These are phyloP conservation scores for Tragelaphus imberbis DNA, from an alignment of 2,113 vertebrate species.

Conservation along the genomic window DNA sequence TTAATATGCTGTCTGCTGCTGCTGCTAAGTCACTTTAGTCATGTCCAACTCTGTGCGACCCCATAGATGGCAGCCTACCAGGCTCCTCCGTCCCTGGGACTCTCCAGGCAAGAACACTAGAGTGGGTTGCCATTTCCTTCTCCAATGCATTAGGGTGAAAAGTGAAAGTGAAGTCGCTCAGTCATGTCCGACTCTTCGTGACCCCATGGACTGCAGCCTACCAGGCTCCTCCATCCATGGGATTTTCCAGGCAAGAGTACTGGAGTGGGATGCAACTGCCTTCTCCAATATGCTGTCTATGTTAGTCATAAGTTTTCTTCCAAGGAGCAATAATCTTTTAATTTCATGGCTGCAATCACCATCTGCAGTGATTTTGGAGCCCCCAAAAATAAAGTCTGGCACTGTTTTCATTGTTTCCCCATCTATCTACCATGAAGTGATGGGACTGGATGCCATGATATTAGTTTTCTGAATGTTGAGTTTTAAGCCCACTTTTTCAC, in stretches of 20 bases:
- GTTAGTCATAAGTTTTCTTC: not conserved
- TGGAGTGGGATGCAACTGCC: not conserved
- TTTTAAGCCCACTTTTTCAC: not conserved
- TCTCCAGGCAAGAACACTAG: not conserved
- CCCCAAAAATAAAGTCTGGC: not conserved
- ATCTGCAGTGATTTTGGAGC: not conserved
- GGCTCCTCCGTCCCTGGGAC: not conserved
- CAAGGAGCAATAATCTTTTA: not conserved
- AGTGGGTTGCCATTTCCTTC: not conserved
- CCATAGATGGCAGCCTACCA: not conserved
- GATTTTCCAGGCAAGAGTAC: not conserved
- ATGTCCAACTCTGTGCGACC: not conserved
- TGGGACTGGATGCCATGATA: not conserved
- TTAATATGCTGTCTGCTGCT: not conserved
- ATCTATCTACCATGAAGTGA: not conserved
- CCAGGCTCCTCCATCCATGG: not conserved
- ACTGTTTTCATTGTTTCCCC: not conserved
- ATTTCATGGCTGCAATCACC: not conserved
- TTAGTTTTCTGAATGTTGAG: not conserved
- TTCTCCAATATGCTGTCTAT: not conserved
- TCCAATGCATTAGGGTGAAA: not conserved
- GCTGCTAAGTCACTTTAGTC: not conserved
- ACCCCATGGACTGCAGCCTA: not conserved
- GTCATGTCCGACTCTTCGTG: accelerated
- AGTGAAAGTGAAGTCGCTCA: not conserved